Base-by-base conservation (phyloP, 1,140 invertebrate species). In the Trichoplusia ni region DNA sequence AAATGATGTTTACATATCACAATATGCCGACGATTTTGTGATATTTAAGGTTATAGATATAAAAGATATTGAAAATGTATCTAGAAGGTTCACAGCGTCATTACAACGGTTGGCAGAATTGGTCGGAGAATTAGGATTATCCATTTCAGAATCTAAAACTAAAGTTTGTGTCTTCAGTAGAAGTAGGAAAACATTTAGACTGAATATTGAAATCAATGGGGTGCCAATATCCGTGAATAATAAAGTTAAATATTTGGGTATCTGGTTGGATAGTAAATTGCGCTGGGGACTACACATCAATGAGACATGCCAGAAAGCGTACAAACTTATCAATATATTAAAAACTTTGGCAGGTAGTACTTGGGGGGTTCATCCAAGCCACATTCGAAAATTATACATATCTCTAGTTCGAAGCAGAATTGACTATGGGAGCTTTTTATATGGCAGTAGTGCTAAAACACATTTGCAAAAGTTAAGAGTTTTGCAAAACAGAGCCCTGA, bases 11-110 rank as follows among this genome's bases (percentile, higher is more conserved):
- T 27, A 7, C 3, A 23, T 69, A 11, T 47, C 46, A 8, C 75
- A 77, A 23, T 77, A 73, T 59, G 71, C 68, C 2, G 73, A 75
- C 13, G 70, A 73, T 46, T 67, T 69, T 51, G 60, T 67, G 11
- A 51, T 73, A 4, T 73, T 25, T 2, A 64, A 37, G 23, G 4
- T 11, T 13, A 51, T 29, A 11, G 54, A 67, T 38, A n/a, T 69
- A 63, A 25, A 53, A 19, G 25, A 27, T 21, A 44, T 46, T 11
- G 33, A 13, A 35, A 16, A 13, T 73, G 5, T 64, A 73, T n/a
- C n/a, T n/a, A n/a, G 38, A 9, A 8, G 4, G 42, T 47, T 25
- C 16, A 68, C 9, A 21, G 70, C 31, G 19, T 2, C 35, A 42
- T 69, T n/a, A n/a, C n/a, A n/a, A n/a, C n/a, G n/a, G n/a, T n/a